Percentiles rank a stretch among this genome's conserved stretches.
Evolutionary conservation across 2,113 vertebrate genomes (phyloP).

Genomic region (Ceuthmochares aereus): DNA sequence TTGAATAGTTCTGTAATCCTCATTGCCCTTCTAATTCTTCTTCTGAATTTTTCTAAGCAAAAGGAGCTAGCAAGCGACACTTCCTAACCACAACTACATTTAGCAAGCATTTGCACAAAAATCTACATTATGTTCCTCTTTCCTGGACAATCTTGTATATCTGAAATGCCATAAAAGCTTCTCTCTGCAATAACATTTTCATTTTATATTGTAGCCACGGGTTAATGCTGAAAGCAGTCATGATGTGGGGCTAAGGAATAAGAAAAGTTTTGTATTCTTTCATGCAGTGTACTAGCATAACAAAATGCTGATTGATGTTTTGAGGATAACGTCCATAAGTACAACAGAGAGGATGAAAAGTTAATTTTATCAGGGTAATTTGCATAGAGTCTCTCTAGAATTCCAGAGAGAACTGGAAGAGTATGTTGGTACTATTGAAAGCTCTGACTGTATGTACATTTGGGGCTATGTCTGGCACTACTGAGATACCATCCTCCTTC

Average conservation of each 20-base stretch:
- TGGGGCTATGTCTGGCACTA: not conserved
- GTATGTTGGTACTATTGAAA: not conserved
- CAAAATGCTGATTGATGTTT: constrained; percentile 19
- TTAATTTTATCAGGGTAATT: not conserved
- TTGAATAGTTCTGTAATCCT: constrained; percentile 36
- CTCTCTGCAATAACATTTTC: not conserved
- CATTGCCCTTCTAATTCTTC: not conserved
- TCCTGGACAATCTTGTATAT: not conserved
- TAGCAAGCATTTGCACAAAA: not conserved
- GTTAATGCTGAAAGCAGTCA: constrained; percentile 22
- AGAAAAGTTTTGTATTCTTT: not conserved
- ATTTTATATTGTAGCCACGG: constrained; percentile 21
- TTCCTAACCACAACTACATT: not conserved
- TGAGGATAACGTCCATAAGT: not conserved
- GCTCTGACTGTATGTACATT: not conserved
- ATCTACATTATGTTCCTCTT: not conserved
- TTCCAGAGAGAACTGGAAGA: not conserved
- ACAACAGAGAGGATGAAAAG: not conserved
- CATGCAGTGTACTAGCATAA: not conserved
- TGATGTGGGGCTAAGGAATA: not conserved
- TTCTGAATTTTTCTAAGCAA: constrained; percentile 21
- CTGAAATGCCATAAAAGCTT: not conserved
- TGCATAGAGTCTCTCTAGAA: not conserved
- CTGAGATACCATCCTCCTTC: not conserved
- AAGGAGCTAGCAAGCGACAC: not conserved